phyloP scores from a whole-genome alignment of 2,113 vertebrate species.

The Alethe castanea region DNA sequence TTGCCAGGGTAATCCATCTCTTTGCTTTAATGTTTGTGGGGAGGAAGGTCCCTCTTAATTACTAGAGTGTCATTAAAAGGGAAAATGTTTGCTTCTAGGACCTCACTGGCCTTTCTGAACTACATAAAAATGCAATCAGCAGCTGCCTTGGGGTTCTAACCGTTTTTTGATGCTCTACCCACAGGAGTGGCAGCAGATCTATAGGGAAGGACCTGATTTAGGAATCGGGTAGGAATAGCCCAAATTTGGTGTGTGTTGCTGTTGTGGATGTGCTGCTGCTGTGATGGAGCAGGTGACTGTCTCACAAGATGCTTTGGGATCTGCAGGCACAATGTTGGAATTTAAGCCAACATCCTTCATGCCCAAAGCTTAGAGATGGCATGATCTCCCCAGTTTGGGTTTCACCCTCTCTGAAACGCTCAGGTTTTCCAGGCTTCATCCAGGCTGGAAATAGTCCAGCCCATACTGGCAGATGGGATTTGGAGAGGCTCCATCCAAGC shows the following conservation, averaged over 20 bases:
- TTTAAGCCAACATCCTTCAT: not conserved
- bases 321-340: not conserved
- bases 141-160: not conserved
- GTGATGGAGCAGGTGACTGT: not conserved
- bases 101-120: slow-evolving; percentile 19
- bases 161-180: not conserved
- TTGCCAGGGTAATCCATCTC: not conserved
- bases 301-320: not conserved
- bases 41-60: slow-evolving; percentile 23
- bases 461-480: not conserved
- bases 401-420: not conserved
- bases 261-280: not conserved
- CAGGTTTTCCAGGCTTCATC: not conserved
- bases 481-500: not conserved
- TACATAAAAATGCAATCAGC: not conserved
- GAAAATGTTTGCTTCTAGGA: slow-evolving; percentile 50
- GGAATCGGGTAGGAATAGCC: not conserved
- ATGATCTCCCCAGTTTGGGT: not conserved
- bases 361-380: not conserved
- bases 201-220: not conserved
- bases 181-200: not conserved
- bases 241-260: not conserved
- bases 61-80: slow-evolving; percentile 30
- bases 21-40: not conserved
- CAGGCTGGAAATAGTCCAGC: not conserved